Percentiles rank a stretch among this genome's conserved stretches.
phyloP scores from a whole-genome alignment of 2,888 invertebrate genomes.

The Tanypteryx hageni region DNA sequence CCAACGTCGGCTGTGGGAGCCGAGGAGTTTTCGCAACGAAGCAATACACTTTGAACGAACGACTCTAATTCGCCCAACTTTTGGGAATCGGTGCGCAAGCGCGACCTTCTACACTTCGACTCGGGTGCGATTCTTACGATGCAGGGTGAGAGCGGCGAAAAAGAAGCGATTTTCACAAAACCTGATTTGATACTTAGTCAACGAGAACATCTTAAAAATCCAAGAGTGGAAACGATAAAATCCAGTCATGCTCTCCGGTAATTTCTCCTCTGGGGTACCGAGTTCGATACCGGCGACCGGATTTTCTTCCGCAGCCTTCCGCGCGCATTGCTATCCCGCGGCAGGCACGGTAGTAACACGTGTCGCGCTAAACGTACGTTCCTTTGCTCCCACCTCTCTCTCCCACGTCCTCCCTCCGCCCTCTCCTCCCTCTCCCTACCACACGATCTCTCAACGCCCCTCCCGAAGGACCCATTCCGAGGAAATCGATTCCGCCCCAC shows the following conservation, averaged over 20 bases:
- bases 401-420: not conserved
- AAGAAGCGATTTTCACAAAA: too few relatives aligned
- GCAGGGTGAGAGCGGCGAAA: not conserved
- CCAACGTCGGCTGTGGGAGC: not conserved
- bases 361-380: not conserved
- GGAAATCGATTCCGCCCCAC: not conserved
- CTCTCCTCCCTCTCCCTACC: not conserved
- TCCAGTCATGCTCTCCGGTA: not conserved
- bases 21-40: not conserved
- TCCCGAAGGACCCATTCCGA: not conserved
- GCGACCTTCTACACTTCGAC: not conserved
- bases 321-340: not conserved
- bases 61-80: not conserved
- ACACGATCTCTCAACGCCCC: not conserved
- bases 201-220: too few relatives aligned
- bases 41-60: not conserved
- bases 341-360: not conserved
- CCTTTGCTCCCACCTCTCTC: not conserved
- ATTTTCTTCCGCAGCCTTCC: not conserved
- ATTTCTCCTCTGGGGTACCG: not conserved
- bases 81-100: not conserved
- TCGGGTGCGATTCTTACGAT: too few relatives aligned
- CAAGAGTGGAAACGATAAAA: not conserved
- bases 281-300: not conserved
- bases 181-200: too few relatives aligned